These are phyloP conservation scores for Carduelis carduelis DNA, from an alignment of 2,797 vertebrate species.

Conservation along the genomic window DNA sequence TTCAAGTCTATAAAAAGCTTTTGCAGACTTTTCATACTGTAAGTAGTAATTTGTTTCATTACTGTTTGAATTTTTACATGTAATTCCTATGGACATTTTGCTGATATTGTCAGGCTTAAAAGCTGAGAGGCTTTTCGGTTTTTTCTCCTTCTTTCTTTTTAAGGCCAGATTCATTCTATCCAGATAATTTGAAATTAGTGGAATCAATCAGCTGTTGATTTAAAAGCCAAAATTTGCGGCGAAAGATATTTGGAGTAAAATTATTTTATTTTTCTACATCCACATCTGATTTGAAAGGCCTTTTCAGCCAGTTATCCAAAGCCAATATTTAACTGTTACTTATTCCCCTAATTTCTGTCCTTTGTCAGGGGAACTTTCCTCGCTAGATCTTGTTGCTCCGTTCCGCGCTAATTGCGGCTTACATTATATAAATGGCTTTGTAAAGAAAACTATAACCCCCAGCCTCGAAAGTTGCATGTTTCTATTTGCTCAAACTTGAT, in stretches of 20 bases:
- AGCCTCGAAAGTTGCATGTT: conserved; percentile 98
- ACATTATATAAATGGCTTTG: conserved; percentile 88
- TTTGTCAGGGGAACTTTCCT: conserved; percentile 79
- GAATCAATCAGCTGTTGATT: conserved; percentile 66
- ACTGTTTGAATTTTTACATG: conserved; percentile 72
- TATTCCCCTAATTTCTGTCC: conserved; percentile 78
- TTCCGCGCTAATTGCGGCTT: conserved; percentile 81
- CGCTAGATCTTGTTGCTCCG: conserved; percentile 76
- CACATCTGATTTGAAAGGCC: conserved; percentile 72
- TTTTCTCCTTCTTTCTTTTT: neutral
- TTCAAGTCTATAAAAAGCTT: conserved; percentile 79
- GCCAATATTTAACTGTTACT: conserved; percentile 80
- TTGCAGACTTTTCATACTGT: conserved; percentile 73
- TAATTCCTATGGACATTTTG: conserved; percentile 72
- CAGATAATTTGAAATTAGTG: conserved; percentile 74
- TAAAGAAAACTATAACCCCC: conserved; percentile 97
- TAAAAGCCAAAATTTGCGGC: conserved; percentile 44
- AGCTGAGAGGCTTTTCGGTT: conserved; percentile 63
- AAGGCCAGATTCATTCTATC: conserved; percentile 51
- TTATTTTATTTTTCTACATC: conserved; percentile 74
- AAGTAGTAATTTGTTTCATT: conserved; percentile 80
- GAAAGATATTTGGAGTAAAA: conserved; percentile 45
- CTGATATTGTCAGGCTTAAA: conserved; percentile 79
- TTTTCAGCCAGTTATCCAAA: conserved; percentile 73
- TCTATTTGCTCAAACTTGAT: conserved; percentile 98